These are phyloP conservation scores for Euplagia quadripunctaria DNA, from an alignment of 2,888 invertebrate genomes.

Conservation along the genomic window DNA sequence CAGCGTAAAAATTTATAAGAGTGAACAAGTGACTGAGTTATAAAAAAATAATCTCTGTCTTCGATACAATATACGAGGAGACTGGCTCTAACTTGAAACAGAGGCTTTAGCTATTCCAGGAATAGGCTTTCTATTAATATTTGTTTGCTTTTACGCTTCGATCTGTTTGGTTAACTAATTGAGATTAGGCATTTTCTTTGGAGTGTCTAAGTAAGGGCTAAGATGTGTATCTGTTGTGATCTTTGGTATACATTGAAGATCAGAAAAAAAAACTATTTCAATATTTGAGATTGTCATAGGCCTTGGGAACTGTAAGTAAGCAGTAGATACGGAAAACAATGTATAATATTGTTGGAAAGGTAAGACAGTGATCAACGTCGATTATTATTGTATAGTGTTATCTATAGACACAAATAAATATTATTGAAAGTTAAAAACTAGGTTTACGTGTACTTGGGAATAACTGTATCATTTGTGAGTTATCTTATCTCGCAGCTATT, in stretches of 20 bases:
- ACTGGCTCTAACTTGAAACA: slow-evolving; percentile 16
- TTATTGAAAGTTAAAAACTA: neutral
- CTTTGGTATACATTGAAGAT: neutral
- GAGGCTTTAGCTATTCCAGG: slow-evolving; percentile 3
- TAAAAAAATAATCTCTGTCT: no score
- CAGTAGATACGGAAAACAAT: neutral
- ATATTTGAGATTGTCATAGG: neutral
- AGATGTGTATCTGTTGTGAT: neutral
- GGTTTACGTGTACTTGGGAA: neutral
- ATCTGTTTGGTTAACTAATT: slow-evolving; percentile 16
- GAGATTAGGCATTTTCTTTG: slow-evolving; percentile 7
- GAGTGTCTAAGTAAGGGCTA: neutral
- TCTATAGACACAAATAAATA: neutral
- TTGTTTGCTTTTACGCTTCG: slow-evolving; percentile 14
- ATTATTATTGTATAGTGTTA: neutral
- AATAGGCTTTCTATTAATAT: slow-evolving; percentile 20
- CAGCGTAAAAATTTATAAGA: no score
- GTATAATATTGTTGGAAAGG: neutral
- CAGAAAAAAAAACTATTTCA: neutral
- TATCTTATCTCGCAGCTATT: neutral
- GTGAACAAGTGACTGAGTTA: no score
- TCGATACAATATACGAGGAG: slow-evolving; percentile 15
- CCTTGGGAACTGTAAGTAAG: neutral
- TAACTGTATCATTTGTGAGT: neutral
- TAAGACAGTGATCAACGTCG: neutral